Evolutionary conservation across 2,888 invertebrate genomes (phyloP), one percentile per base, ranked within the genome.

Genomic region (Taphrorychus bicolor): DNA sequence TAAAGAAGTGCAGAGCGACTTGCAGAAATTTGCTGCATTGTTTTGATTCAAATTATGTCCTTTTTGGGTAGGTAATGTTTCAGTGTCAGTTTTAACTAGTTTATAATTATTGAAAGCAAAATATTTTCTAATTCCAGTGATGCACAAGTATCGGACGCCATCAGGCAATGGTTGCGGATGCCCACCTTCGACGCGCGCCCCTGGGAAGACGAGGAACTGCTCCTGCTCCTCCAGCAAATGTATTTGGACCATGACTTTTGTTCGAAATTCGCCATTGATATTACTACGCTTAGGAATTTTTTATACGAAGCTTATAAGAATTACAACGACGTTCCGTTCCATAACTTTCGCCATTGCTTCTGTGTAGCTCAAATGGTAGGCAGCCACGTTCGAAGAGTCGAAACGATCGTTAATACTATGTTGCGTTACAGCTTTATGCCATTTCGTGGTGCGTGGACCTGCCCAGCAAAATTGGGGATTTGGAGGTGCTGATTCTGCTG

Each of bases 271-370:
- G 88, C 88, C 82, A 91, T 93, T 77, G 89, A 91, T 78, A 85
- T 90, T 76, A 84, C 85, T 67, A 88, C 87, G 64, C 83, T 91
- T 72, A 85, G 90, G 72, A 89, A 88, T 80, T 91, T 91, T 84
- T 85, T 91, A 59, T 91, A 89, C 79, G 89, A 90, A 81, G 89
- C 90, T 74, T 91, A 91, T 83, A 90, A 90, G 81, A 89, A 91
- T 81, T 93, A 93, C 85, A 90, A 93, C 83, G 92, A 92, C 82
- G 93, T 93, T 79, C 93, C 93, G 70, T 93, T 93, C 83, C 93
- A 93, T 82, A 93, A 93, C 84, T 93, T 93, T 83, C 87, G 92
- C 73, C 93, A 93, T 80, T 92, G 92, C 82, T 93, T 93, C 83
- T 93, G 93, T 84, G 93, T 93, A 72, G 88, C 93, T 68, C 93